These are phyloP conservation scores for Vultur gryphus DNA, from an alignment of 2,797 vertebrate species.

Conservation along the genomic window DNA sequence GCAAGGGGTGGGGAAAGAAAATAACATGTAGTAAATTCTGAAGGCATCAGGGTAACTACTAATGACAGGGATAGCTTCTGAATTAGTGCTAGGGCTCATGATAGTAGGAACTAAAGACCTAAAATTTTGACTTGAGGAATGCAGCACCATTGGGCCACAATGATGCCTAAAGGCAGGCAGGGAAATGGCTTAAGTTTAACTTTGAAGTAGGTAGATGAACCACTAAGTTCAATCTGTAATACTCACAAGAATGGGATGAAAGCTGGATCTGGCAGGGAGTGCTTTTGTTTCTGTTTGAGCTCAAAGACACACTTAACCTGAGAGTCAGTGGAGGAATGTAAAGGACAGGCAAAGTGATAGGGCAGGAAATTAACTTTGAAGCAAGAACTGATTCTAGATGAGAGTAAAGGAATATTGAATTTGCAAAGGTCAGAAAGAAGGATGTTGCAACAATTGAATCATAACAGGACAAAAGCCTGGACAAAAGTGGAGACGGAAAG, in stretches of 20 bases:
- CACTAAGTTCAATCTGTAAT: background rate
- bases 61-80: background rate
- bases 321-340: background rate
- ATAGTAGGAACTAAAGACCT: background rate
- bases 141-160: background rate
- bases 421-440: constrained; percentile 29
- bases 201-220: background rate
- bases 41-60: background rate
- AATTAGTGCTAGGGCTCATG: background rate
- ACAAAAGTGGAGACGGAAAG: background rate
- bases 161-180: background rate
- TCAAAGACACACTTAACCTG: background rate
- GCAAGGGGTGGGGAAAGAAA: background rate
- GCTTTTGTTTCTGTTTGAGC: background rate
- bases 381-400: background rate
- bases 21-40: background rate
- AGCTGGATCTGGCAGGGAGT: background rate
- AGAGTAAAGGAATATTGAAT: constrained; percentile 16
- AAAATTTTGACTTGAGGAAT: background rate
- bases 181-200: background rate
- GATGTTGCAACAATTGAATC: background rate
- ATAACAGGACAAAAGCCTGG: background rate
- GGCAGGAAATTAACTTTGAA: constrained; percentile 7
- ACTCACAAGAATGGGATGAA: background rate
- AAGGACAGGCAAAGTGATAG: background rate